These are phyloP conservation scores for Sinosuthora webbiana DNA, from an alignment of 2,113 vertebrate genomes.

Conservation along the genomic window DNA sequence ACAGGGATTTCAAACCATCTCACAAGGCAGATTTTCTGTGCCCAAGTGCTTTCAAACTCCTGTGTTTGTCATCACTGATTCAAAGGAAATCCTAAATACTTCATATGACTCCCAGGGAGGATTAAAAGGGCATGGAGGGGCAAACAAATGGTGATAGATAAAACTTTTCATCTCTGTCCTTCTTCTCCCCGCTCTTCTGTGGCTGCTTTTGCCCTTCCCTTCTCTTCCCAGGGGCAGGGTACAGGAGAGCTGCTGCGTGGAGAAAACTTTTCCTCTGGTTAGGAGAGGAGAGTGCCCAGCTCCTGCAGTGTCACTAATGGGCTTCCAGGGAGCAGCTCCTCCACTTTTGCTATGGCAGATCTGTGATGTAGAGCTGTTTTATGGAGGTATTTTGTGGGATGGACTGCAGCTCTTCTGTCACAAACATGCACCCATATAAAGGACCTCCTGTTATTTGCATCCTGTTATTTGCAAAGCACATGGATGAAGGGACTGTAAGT, in stretches of 20 bases:
- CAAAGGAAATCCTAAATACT: background rate
- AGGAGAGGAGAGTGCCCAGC: background rate
- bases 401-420: background rate
- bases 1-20: background rate
- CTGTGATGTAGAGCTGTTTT: fast-evolving
- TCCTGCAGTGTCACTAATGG: background rate
- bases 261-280: background rate
- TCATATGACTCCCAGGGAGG: background rate
- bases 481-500: background rate
- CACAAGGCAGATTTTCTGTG: background rate
- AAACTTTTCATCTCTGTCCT: background rate
- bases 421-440: background rate
- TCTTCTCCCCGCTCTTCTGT: background rate
- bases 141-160: background rate
- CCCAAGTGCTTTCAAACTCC: background rate
- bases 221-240: background rate
- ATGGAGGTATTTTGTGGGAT: background rate
- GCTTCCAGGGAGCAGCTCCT: background rate
- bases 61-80: background rate
- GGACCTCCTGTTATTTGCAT: background rate
- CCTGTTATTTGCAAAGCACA: background rate
- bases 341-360: background rate
- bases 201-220: background rate
- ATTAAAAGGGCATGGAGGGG: background rate
- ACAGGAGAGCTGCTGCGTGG: background rate